Evolutionary conservation across 2,888 invertebrate species (phyloP).

Genomic region (Diarsia rubi): DNA sequence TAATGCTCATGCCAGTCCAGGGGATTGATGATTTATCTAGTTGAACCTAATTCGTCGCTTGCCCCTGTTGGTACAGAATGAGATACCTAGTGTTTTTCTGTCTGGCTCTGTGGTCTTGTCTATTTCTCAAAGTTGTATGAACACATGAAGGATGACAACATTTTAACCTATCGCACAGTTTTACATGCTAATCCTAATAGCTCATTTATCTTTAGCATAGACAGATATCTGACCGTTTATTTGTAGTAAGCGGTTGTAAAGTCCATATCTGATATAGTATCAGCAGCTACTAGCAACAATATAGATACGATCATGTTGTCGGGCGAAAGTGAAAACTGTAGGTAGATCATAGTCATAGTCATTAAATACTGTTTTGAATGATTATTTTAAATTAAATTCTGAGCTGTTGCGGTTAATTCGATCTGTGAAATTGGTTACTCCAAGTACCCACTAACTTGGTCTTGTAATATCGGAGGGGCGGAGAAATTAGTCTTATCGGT

Average conservation of each 20-base stretch:
- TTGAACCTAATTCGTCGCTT: background rate
- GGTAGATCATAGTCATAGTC: background rate
- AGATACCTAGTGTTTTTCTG: slow-evolving; percentile 1
- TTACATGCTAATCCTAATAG: slow-evolving; percentile 16
- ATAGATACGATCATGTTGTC: slow-evolving; percentile 43
- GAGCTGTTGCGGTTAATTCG: background rate
- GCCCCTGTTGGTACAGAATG: background rate
- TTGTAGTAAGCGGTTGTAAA: slow-evolving; percentile 48
- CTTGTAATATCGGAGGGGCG: background rate
- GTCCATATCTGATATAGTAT: slow-evolving; percentile 52
- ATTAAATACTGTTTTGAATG: background rate
- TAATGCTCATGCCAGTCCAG: background rate
- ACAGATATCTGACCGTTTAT: slow-evolving; percentile 27
- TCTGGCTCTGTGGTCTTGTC: background rate
- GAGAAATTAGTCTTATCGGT: slow-evolving; percentile 5
- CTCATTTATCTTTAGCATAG: slow-evolving; percentile 23
- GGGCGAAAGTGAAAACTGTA: slow-evolving; percentile 15
- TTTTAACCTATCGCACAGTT: slow-evolving; percentile 14
- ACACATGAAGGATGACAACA: background rate
- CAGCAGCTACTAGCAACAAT: slow-evolving; percentile 36
- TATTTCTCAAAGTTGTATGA: background rate
- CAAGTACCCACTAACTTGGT: background rate
- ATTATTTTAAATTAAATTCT: background rate
- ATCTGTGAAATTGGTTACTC: slow-evolving; percentile 7
- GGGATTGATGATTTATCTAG: background rate